A percentile compares a stretch with the other conserved stretches of the same genome.
Evolutionary conservation across 2,113 vertebrate species (phyloP).

Genomic region (Acrocephalus arundinaceus): DNA sequence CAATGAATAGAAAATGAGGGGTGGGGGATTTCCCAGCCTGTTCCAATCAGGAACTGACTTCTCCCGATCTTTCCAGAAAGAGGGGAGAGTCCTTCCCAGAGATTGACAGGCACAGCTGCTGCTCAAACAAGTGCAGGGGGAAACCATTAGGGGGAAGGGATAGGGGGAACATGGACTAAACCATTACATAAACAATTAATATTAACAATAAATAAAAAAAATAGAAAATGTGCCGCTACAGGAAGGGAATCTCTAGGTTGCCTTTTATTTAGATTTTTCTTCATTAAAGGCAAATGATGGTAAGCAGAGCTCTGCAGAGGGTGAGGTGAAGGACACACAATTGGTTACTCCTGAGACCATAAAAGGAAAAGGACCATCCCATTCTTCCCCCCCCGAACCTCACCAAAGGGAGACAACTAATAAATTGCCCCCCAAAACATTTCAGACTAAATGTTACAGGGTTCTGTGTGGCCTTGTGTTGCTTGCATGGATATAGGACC

Average conservation of each 20-base stretch:
- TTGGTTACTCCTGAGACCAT: not conserved
- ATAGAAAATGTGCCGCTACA: no score
- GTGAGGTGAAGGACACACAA: not conserved
- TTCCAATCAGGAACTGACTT: no score
- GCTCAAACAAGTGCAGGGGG: no score
- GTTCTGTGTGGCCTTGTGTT: not conserved
- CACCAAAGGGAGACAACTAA: not conserved
- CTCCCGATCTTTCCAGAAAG: no score
- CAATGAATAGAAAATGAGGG: no score
- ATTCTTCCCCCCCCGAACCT: not conserved
- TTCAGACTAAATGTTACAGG: not conserved
- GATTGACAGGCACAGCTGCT: no score
- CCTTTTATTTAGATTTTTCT: not conserved
- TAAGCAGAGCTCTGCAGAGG: not conserved
- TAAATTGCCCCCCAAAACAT: fast-evolving
- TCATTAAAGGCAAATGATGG: not conserved
- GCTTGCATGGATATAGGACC: not conserved
- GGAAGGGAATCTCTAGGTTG: not conserved
- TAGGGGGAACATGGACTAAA: no score
- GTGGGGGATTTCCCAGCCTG: no score
- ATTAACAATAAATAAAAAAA: no score
- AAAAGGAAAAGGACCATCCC: not conserved
- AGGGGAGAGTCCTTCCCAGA: no score
- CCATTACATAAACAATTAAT: no score
- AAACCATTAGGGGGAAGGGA: no score